Percentiles rank a stretch among this genome's conserved stretches.
These are phyloP conservation scores for Eunapius fragilis DNA, from an alignment of 37 sponge, comb jelly and placozoan species.

Conservation along the genomic window DNA sequence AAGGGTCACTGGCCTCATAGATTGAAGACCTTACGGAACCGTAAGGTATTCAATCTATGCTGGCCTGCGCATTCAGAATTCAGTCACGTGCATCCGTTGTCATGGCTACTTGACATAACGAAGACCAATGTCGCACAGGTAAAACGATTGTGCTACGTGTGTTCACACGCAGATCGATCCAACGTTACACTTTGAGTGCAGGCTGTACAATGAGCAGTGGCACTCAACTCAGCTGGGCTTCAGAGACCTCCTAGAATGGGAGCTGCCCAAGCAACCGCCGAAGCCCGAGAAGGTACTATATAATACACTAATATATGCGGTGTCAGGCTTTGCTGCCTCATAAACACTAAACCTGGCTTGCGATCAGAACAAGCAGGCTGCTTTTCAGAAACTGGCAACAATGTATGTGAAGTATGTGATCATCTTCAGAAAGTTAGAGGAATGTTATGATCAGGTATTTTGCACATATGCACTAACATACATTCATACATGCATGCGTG, in stretches of 20 bases:
- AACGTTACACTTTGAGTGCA: background rate
- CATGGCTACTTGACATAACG: background rate
- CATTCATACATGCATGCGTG: background rate
- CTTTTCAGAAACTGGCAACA: slow-evolving; percentile 86
- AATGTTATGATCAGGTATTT: slow-evolving; percentile 92
- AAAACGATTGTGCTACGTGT: background rate
- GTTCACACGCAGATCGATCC: background rate
- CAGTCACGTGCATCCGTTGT: background rate
- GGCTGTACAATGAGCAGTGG: slow-evolving; percentile 91
- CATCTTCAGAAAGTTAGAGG: slow-evolving; percentile 85
- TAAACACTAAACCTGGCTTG: background rate
- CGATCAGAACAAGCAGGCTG: slow-evolving; percentile 78
- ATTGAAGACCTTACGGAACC: no score
- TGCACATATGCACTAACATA: background rate
- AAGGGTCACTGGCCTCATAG: no score
- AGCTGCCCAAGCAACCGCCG: slow-evolving; percentile 71
- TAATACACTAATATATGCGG: background rate
- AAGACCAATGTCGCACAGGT: slow-evolving; percentile 42
- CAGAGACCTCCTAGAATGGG: slow-evolving; percentile 74
- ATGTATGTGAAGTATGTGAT: slow-evolving; percentile 93
- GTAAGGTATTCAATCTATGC: no score
- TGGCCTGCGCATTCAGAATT: no score
- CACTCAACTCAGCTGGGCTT: slow-evolving; percentile 79
- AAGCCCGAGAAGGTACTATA: slow-evolving; percentile 83
- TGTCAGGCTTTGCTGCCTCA: background rate